Base-by-base conservation (phyloP, 1,140 invertebrate species). In the Pseudomyrmex gracilis region DNA sequence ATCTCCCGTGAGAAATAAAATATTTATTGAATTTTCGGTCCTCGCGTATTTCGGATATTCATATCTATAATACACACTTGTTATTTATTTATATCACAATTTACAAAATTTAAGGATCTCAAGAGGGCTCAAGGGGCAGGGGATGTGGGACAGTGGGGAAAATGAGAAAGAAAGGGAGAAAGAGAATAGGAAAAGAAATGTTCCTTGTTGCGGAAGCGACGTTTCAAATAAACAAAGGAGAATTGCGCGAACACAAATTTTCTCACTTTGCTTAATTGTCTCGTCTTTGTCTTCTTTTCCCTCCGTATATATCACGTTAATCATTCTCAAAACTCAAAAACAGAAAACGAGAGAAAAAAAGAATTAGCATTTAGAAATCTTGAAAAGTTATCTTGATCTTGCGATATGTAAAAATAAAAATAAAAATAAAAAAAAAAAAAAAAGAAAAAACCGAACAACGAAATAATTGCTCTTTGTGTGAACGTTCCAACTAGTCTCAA, bases 21-120 rank as follows among this genome's bases (percentile, higher is more conserved):
- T 88, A 87, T 90, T 85, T 78, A 80, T 90, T 89, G 90, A 91
- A 89, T 91, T 91, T 90, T 71, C 85, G 85, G 85, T 90, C 86
- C 87, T 91, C 91, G 87, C 87, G 85, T 78, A 83, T 87, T 70
- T 58, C 55, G 82, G 85, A 83, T 86, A 88, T 86, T 91, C 84
- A 89, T 93, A 93, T 84, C 91, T 94, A 93, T 34, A 34, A 34
- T 93, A 93, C 93, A 94, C 90, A 94, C 92, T 93, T 82, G 88
- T 90, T 93, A 90, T 91, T 94, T 94, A 94, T 93, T 93, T 94
- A 94, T 94, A 94, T 94, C 93, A 94, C 93, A 94, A 94, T 94
- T 94, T 94, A 94, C 93, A 94, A 94, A 94, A 94, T 92, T 94
- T 83, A 88, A 88, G 87, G 87, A 73, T 90, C 87, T 80, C 61